These are phyloP conservation scores for Aurelia sp. DNA, from an alignment of 30 jellyfish, hydroid and myxozoan genomes.

Conservation along the genomic window DNA sequence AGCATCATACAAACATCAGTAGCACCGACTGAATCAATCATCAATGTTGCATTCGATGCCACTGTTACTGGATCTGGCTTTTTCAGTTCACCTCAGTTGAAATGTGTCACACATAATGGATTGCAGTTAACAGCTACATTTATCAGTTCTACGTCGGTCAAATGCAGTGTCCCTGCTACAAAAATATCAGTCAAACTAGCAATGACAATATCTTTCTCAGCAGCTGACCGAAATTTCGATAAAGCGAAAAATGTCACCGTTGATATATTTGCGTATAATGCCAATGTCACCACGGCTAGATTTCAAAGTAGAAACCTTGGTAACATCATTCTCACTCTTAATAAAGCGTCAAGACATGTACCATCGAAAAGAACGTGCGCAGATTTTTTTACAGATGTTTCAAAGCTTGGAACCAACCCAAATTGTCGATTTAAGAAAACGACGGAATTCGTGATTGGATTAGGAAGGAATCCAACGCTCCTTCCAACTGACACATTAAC, in stretches of 20 bases:
- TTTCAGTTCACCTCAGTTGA: slow-evolving; percentile 8
- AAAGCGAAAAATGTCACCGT: background rate
- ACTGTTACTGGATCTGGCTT: slow-evolving; percentile 37
- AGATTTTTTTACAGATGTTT: background rate
- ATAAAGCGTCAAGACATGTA: background rate
- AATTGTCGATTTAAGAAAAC: slow-evolving; percentile 20
- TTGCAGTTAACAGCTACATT: slow-evolving; percentile 19
- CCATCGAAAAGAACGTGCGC: slow-evolving; percentile 4
- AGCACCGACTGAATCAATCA: slow-evolving; percentile 8
- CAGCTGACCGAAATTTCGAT: slow-evolving; percentile 16
- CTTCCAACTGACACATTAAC: slow-evolving; percentile 11
- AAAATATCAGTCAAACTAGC: background rate
- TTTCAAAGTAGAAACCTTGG: slow-evolving; percentile 15
- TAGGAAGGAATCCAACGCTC: slow-evolving; percentile 28
- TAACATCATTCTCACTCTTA: background rate
- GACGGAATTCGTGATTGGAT: background rate
- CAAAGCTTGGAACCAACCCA: slow-evolving; percentile 17
- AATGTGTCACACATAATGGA: slow-evolving; percentile 50
- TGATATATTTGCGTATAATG: slow-evolving; percentile 6
- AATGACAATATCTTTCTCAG: slow-evolving; percentile 34
- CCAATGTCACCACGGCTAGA: slow-evolving; percentile 15
- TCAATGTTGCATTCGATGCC: slow-evolving; percentile 5
- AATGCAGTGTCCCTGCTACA: slow-evolving; percentile 40
- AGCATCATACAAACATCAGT: slow-evolving; percentile 2
- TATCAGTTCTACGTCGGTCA: slow-evolving; percentile 15